Base-by-base conservation (phyloP, 92 coral and sea anemone genomes). In the Phymanthus crucifer region DNA sequence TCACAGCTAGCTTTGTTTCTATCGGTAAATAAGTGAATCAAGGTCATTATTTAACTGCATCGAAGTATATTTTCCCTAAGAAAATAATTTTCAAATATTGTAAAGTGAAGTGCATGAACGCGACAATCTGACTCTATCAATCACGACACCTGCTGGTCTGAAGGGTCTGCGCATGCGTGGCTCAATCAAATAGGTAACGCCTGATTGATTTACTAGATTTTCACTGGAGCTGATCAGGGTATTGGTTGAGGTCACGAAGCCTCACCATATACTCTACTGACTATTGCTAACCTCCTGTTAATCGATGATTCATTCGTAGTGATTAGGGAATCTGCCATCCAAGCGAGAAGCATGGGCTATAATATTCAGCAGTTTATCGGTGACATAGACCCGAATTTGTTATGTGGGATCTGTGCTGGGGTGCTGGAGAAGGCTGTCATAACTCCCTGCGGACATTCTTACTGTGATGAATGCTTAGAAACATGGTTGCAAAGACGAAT, bases 361-460 rank as follows among this genome's bases (percentile, higher is more conserved):
- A 83, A 70, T 45, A 70, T 88, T n/a, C 88, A 82, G 45, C 84
- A 82, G 26, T 96, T 96, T 73, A 75, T 96, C 74, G 70, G 86
- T 38, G 85, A 85, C 40, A 83, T 96, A 18, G 97, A 93, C 67
- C 94, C 80, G 47, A 95, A 93, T 75, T 89, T 96, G 3, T 69
- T 96, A 56, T 96, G 99, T 73, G 99, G 97, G 31, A 91, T 96
- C 45, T 96, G 99, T 75, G 94, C 96, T 47, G 97, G 89, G 37
- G 99, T 96, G 32, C 80, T 93, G 32, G 88, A 91, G 81, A 88
- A 83, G 16, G 94, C 99, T 8, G 91, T 93, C 17, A 78, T 83
- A 64, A 91, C 97, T 64, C 88, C 93, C 67, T 96, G 99, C 69
- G 98, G 99, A 31, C 99, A 96, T 83, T 86, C 97, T 47, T 96